These are phyloP conservation scores for Ceramica pisi DNA, from an alignment of 2,888 invertebrate genomes.

Conservation along the genomic window DNA sequence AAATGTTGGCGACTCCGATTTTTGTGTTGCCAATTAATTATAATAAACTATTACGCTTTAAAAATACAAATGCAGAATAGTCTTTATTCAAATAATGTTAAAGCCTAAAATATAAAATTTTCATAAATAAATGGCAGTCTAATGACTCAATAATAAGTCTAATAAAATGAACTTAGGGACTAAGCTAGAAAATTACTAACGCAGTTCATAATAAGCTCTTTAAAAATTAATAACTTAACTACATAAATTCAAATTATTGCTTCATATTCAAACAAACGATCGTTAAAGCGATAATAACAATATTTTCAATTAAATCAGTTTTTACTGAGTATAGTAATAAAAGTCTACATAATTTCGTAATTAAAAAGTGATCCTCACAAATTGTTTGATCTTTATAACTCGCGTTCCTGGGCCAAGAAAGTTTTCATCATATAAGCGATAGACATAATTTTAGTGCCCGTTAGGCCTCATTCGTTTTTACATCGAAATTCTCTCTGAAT, in stretches of 20 bases:
- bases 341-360: slow-evolving; percentile 2
- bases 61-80: slow-evolving; percentile 59
- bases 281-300: slow-evolving; percentile 55
- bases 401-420: slow-evolving; percentile 38
- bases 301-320: slow-evolving; percentile 37
- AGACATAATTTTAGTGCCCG: slow-evolving; percentile 20
- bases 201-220: slow-evolving; percentile 60
- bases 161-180: slow-evolving; percentile 50
- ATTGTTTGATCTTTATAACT: slow-evolving; percentile 5
- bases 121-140: slow-evolving; percentile 71
- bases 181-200: slow-evolving; percentile 58
- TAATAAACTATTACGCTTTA: slow-evolving; percentile 41
- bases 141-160: slow-evolving; percentile 58
- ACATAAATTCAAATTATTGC: slow-evolving; percentile 62
- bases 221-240: slow-evolving; percentile 57
- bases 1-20: slow-evolving; percentile 56
- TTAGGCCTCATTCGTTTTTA: slow-evolving; percentile 31
- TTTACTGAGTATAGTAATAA: slow-evolving; percentile 21
- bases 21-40: slow-evolving; percentile 48
- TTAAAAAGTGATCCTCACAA: slow-evolving; percentile 7
- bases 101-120: slow-evolving; percentile 57
- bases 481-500: slow-evolving; percentile 47
- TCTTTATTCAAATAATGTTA: slow-evolving; percentile 59
- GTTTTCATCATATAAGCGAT: slow-evolving; percentile 13
- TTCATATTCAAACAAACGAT: slow-evolving; percentile 59